Evolutionary conservation across 2,888 invertebrate species (phyloP), one percentile per base, ranked within the genome.

Genomic region (Clanis bilineata): DNA sequence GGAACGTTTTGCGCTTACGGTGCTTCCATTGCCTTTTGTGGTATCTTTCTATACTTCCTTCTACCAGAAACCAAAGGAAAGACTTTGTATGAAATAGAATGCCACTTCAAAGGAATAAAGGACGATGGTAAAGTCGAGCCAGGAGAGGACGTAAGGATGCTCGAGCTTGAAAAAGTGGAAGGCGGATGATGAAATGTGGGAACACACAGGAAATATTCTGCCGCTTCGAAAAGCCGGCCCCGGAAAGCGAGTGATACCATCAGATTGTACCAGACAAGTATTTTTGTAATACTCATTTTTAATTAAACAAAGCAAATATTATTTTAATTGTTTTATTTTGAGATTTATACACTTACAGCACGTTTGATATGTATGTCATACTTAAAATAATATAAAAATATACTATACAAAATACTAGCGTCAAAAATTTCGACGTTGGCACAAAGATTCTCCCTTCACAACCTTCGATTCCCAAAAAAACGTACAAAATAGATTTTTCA

Each of bases 31-130:
- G 75, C 93, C 0, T 56, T 94, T 2, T 95, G 95, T 39, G 93
- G 93, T 0, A 64, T 92, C 0, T 94, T 94, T 67, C 78, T 95
- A 0, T 94, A 93, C 69, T 88, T 88, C 57, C 86, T 91, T n/a
- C 79, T 95, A 12, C 95, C 95, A 0, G 95, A 95, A 80, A 96
- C 95, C 0, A 94, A 93, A 71, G 94, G 95, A 1, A 95, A 94
- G 70, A 94, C 95, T 0, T 80, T 95, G 39, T 90, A 94, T 64
- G 95, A 95, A 76, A 95, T 95, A 60, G 95, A 95, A 69, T 93
- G 93, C 51, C 80, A 88, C 61, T 94, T 94, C 62, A 88, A 77
- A 74, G 88, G 89, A 0, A 68, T 77, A 0, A 74, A 73, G 32
- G 69, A 65, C 10, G 71, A 76, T 21, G 60, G 60, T 1, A 64